Evolutionary conservation across 1,140 invertebrate species (phyloP).

Genomic region (Rhynchophorus ferrugineus): DNA sequence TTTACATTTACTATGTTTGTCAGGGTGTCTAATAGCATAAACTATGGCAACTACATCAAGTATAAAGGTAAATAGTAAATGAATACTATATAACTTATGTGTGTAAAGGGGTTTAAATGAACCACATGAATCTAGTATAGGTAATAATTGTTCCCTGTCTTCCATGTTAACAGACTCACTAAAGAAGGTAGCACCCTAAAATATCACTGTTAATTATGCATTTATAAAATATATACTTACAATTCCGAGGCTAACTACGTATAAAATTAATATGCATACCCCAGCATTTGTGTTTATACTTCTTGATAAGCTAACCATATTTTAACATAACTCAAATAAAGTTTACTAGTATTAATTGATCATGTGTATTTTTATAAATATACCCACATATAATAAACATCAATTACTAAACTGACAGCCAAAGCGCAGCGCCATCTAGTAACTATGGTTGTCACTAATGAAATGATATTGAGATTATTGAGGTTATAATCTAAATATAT

Average conservation of each 20-base stretch:
- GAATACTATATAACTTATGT: conserved; percentile 39
- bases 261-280: conserved; percentile 28
- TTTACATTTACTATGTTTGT: conserved; percentile 49
- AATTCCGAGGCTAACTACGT: conserved; percentile 3
- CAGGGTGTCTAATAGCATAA: conserved; percentile 47
- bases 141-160: conserved; percentile 46
- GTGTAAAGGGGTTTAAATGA: conserved; percentile 48
- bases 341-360: not conserved
- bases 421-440: no score
- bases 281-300: conserved; percentile 38
- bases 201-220: conserved; percentile 12
- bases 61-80: conserved; percentile 45
- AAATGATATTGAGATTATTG: no score
- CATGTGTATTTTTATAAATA: not conserved
- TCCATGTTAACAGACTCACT: conserved; percentile 48
- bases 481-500: no score
- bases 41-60: conserved; percentile 53
- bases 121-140: conserved; percentile 44
- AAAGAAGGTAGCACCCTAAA: conserved; percentile 50
- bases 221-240: conserved; percentile 9
- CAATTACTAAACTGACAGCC: not conserved
- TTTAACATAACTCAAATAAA: conserved; percentile 13
- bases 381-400: not conserved
- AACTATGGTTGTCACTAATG: no score
- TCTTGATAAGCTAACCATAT: conserved; percentile 40